A percentile compares a stretch with the other conserved stretches of the same genome.
phyloP scores from a whole-genome alignment of 2,888 invertebrate species.

The Abrostola tripartita region DNA sequence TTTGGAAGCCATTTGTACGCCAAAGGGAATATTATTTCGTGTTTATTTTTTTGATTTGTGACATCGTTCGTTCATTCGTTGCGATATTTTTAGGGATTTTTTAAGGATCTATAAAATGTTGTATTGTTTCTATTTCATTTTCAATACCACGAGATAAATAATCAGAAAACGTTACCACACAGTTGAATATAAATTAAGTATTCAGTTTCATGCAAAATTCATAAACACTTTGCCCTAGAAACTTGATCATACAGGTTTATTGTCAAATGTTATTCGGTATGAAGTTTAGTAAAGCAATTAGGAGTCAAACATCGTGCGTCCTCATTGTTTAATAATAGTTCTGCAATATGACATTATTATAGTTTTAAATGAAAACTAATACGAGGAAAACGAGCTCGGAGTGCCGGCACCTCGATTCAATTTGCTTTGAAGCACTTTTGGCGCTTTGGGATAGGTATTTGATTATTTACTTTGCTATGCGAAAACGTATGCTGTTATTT shows the following conservation, averaged over 20 bases:
- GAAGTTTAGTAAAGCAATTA: background rate
- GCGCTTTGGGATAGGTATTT: background rate
- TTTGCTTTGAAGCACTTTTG: constrained; percentile 29
- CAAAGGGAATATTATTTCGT: constrained; percentile 1
- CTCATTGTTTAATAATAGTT: constrained; percentile 9
- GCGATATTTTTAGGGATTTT: background rate
- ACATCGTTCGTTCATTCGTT: too few species aligned
- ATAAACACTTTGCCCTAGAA: too few species aligned
- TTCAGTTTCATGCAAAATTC: too few species aligned
- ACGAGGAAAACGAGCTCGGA: constrained; percentile 38
- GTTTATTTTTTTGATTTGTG: constrained; percentile 1
- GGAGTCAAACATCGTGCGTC: background rate
- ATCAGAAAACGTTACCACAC: too few species aligned
- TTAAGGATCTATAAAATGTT: too few species aligned
- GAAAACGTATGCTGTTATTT: too few species aligned
- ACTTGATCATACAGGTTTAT: too few species aligned
- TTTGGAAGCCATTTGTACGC: constrained; percentile 1
- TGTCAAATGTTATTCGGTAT: constrained; percentile 19
- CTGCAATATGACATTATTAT: constrained; percentile 27
- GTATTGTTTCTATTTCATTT: too few species aligned
- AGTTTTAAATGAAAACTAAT: constrained; percentile 37
- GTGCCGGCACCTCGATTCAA: constrained; percentile 37
- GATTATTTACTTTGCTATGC: background rate
- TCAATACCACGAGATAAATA: too few species aligned
- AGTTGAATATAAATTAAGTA: too few species aligned